Base-by-base conservation (phyloP, 2,797 vertebrate genomes). In the Microhierax caerulescens region DNA sequence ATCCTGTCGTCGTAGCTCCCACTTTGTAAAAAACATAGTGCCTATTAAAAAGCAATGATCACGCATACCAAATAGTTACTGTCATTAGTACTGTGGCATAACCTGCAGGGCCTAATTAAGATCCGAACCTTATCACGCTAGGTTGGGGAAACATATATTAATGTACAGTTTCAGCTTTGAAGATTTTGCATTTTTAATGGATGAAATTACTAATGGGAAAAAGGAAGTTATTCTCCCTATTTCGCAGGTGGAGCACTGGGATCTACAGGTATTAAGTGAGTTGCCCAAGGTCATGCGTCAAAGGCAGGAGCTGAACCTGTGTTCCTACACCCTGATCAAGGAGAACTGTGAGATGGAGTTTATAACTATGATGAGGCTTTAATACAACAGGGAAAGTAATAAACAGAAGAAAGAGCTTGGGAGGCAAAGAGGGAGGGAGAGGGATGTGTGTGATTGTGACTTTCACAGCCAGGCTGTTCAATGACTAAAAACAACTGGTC, bases 21-120 rank as follows among this genome's bases (percentile, higher is more conserved):
- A 89, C 68, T 70, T 69, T 18, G 53, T 43, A 45, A 61, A 95
- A 96, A 74, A 11, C 36, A 67, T 24, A 65, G 45, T 61, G 41
- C 54, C 74, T 94, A 54, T 93, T 94, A 93, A 85, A 90, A 93
- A 93, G 19, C 81, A 85, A 74, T 72, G 60, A 95, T 91, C 79
- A 41, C 1, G 9, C 85, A 86, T 65, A 78, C 57, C 73, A 96
- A 95, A 95, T 91, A 90, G 96, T 96, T 95, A 93, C 41, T 95
- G 85, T 73, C 57, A 39, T 95, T 97, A 95, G 79, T 59, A 86
- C 54, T 88, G 73, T 94, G 61, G 93, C 21, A 3, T 92, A 97
- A 93, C 95, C 91, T 95, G 85, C 90, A 94, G 93, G 76, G 76
- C 65, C 85, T 93, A 96, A 84, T 95, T 96, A 95, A 95, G 94